Conservation (phyloP, 2,113 vertebrate genomes). For the Boulengeromyrus knoepffleri region DNA sequence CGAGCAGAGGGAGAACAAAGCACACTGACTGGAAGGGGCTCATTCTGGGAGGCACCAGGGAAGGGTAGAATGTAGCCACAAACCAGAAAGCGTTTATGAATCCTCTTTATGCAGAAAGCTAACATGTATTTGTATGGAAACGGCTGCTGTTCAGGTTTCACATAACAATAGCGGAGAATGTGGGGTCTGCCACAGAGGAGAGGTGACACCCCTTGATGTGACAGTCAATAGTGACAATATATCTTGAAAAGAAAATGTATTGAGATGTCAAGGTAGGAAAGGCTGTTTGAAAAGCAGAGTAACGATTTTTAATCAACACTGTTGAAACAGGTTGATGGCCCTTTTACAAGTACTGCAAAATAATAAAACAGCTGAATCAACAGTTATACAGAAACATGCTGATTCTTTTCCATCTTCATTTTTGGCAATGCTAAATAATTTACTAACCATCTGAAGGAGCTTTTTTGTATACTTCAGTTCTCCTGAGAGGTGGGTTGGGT, state of each 20-base stretch:
- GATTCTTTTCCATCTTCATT: not conserved
- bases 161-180: conserved; percentile 38
- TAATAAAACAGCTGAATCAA: not conserved
- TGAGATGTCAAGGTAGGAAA: not conserved
- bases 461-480: not conserved
- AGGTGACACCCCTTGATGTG: conserved; percentile 45
- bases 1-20: conserved; percentile 57
- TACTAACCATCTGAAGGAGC: not conserved
- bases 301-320: not conserved
- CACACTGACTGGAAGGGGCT: conserved; percentile 26
- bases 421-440: not conserved
- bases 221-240: conserved; percentile 45
- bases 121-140: conserved; percentile 26
- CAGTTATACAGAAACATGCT: not conserved
- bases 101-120: conserved; percentile 15
- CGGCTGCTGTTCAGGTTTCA: conserved; percentile 41
- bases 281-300: not conserved
- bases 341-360: not conserved
- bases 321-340: not conserved
- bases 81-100: conserved; percentile 9
- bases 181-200: conserved; percentile 45
- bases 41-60: conserved; percentile 27
- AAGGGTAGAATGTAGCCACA: conserved; percentile 19
- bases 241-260: not conserved
- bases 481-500: not conserved